These are phyloP conservation scores for Nemurella pictetii DNA, from an alignment of 2,888 invertebrate genomes.

Conservation along the genomic window DNA sequence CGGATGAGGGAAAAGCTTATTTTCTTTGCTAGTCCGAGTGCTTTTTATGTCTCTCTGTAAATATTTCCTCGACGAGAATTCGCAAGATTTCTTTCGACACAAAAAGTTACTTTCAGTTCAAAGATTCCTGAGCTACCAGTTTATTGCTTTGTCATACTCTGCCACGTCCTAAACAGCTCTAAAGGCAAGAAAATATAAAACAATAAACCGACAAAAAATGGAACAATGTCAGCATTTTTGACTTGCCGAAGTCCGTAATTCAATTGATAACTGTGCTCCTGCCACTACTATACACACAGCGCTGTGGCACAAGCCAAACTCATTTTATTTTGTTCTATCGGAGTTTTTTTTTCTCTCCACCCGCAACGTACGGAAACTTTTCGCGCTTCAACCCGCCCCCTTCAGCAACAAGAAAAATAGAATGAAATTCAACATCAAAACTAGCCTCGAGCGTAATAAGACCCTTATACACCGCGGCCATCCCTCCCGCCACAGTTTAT, in stretches of 20 bases:
- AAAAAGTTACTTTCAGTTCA: slow-evolving; percentile 17
- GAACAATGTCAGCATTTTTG: background rate
- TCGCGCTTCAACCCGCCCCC: background rate
- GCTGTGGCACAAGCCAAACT: background rate
- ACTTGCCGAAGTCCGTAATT: background rate
- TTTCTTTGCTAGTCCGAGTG: background rate
- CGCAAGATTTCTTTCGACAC: slow-evolving; percentile 1
- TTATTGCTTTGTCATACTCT: slow-evolving; percentile 18
- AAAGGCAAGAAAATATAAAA: background rate
- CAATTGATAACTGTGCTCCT: background rate
- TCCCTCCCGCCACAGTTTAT: background rate
- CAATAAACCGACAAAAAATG: background rate
- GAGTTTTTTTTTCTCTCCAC: background rate
- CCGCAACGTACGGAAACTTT: background rate
- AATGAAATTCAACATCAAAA: background rate
- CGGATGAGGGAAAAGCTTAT: background rate
- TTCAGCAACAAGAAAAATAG: background rate
- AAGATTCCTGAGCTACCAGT: slow-evolving; percentile 17
- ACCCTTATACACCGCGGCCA: background rate
- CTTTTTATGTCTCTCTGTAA: background rate
- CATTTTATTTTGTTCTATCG: background rate
- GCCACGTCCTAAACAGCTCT: slow-evolving; percentile 3
- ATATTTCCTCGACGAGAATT: background rate
- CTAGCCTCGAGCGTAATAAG: background rate
- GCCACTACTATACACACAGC: background rate